A percentile compares a stretch with the other conserved stretches of the same genome.
phyloP scores from a whole-genome alignment of 2,113 vertebrate genomes.

The Helogale parvula region DNA sequence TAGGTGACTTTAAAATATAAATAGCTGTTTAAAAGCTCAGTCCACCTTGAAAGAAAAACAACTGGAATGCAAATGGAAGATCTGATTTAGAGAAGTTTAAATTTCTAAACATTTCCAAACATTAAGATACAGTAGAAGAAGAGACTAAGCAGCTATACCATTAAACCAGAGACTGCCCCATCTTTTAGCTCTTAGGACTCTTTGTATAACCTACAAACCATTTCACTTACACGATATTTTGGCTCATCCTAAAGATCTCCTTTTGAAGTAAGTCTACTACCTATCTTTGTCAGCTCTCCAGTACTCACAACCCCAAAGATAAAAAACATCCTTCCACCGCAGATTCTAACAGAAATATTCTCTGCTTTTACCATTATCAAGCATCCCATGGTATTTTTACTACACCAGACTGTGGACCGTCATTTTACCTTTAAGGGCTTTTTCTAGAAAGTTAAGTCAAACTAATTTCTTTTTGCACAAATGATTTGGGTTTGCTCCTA shows the following conservation, averaged over 20 bases:
- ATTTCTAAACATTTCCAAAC: background rate
- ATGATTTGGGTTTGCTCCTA: background rate
- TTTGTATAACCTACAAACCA: background rate
- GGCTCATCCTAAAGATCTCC: background rate
- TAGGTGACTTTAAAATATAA: conserved; percentile 34
- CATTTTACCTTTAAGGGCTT: background rate
- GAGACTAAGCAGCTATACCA: background rate
- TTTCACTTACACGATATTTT: background rate
- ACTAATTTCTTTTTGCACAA: background rate
- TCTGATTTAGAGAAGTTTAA: background rate
- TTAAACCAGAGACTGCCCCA: background rate
- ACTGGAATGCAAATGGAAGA: background rate
- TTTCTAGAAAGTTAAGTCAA: background rate
- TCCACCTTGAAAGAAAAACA: background rate
- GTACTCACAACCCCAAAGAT: background rate
- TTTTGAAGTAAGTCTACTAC: background rate
- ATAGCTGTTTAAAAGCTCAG: background rate
- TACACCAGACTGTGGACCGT: background rate
- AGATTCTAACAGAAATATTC: background rate
- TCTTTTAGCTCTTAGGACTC: background rate
- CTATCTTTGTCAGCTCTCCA: background rate
- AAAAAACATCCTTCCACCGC: background rate
- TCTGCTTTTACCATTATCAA: background rate
- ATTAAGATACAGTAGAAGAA: background rate
- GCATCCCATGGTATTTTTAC: background rate